phyloP scores from a whole-genome alignment of 2,888 invertebrate genomes.

The Drosophila niveifrons region DNA sequence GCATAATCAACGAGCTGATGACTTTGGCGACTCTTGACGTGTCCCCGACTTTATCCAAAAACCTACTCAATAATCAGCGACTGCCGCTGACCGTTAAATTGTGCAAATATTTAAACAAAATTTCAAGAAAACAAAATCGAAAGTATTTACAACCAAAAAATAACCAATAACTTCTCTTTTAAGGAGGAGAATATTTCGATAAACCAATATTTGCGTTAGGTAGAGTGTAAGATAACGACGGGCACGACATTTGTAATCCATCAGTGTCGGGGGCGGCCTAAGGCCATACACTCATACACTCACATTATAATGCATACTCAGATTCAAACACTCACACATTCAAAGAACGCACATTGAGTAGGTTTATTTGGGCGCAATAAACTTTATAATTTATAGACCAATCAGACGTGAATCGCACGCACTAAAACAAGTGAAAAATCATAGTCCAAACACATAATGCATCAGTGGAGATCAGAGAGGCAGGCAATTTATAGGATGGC shows the following conservation, averaged over 20 bases:
- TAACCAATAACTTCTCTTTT: conserved; percentile 43
- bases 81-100: conserved; percentile 69
- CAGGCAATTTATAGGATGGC: conserved; percentile 78
- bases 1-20: conserved; percentile 17
- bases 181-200: conserved; percentile 47
- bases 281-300: conserved; percentile 11
- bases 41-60: conserved; percentile 22
- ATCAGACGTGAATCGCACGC: conserved; percentile 73
- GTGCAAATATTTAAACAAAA: conserved; percentile 71
- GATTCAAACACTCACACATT: not conserved
- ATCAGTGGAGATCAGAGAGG: conserved; percentile 61
- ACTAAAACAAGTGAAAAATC: conserved; percentile 79
- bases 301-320: not conserved
- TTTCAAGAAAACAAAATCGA: conserved; percentile 57
- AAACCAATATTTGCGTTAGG: conserved; percentile 64
- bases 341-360: not conserved
- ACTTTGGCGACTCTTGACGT: conserved; percentile 17
- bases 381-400: conserved; percentile 77
- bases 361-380: conserved; percentile 64
- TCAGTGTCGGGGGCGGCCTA: conserved; percentile 76
- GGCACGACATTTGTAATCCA: conserved; percentile 63
- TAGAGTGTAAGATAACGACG: conserved; percentile 46
- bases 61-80: conserved; percentile 37
- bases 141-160: conserved; percentile 53
- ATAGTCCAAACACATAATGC: conserved; percentile 81